phyloP scores from a whole-genome alignment of 1,140 invertebrate species.

The Pseudomyrmex concolor region DNA sequence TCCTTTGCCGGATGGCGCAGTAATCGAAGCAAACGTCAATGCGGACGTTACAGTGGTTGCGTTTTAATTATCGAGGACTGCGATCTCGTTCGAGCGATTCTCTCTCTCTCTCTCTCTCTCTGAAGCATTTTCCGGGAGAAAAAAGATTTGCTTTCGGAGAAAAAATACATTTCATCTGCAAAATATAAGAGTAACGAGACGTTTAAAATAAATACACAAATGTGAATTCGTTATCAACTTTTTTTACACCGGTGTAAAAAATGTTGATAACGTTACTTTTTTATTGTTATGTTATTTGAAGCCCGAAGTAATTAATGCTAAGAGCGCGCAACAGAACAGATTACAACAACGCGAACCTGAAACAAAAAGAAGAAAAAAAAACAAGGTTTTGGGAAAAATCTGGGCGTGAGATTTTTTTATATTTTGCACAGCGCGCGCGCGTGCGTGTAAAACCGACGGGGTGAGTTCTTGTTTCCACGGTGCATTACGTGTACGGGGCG shows the following conservation, averaged over 20 bases:
- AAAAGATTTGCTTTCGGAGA: too few species aligned
- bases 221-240: background rate
- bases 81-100: background rate
- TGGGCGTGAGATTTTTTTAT: conserved; percentile 34
- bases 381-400: conserved; percentile 19
- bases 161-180: too few species aligned
- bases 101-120: too few species aligned
- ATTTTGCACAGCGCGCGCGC: conserved; percentile 8
- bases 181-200: too few species aligned
- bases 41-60: conserved; percentile 55
- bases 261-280: background rate
- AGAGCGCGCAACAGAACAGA: background rate
- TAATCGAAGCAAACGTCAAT: conserved; percentile 42
- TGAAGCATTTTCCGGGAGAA: too few species aligned
- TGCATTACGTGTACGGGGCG: conserved; percentile 41
- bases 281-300: background rate
- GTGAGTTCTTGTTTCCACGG: conserved; percentile 35
- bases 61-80: conserved; percentile 52
- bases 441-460: background rate
- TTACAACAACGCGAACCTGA: background rate
- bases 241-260: background rate
- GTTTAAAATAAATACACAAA: background rate
- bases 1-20: conserved; percentile 19
- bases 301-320: background rate
- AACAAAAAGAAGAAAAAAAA: background rate